Percentiles rank a stretch among this genome's conserved stretches.
Conservation (phyloP, 2,888 invertebrate genomes). For the Bhutanitis thaidina region DNA sequence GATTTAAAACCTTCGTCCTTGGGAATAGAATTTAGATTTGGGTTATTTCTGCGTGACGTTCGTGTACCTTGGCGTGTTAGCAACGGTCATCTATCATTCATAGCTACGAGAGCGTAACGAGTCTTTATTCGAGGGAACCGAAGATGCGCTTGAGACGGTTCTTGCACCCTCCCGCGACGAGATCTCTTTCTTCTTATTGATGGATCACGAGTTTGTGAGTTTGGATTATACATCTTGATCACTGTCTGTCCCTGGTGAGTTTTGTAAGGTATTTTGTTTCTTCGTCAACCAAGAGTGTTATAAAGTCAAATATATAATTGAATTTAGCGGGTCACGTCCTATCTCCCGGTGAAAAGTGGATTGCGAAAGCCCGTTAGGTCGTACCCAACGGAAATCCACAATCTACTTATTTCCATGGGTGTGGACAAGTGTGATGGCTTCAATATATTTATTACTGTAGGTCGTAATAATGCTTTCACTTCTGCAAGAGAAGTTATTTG, state of each 20-base stretch:
- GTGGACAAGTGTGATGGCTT: no score
- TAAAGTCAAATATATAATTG: no score
- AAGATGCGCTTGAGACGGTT: slow-evolving; percentile 54
- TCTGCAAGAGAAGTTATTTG: no score
- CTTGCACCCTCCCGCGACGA: slow-evolving; percentile 49
- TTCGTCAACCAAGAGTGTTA: not conserved
- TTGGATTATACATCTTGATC: slow-evolving; percentile 45
- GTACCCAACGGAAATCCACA: no score
- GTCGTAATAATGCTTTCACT: no score
- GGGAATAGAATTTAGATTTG: slow-evolving; percentile 33
- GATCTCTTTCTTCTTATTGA: slow-evolving; percentile 40
- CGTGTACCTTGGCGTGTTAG: slow-evolving; percentile 52
- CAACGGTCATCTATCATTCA: slow-evolving; percentile 73
- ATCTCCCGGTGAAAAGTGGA: no score
- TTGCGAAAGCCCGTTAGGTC: no score
- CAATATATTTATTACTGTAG: no score
- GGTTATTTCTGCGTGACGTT: slow-evolving; percentile 16
- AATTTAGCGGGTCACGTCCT: no score
- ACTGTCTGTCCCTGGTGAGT: slow-evolving; percentile 36
- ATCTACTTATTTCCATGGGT: no score
- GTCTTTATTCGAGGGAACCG: slow-evolving; percentile 59
- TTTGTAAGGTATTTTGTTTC: slow-evolving; percentile 32
- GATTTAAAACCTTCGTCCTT: slow-evolving; percentile 37
- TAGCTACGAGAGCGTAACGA: slow-evolving; percentile 68
- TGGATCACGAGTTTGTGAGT: slow-evolving; percentile 61